Evolutionary conservation across 1,140 invertebrate species (phyloP), one percentile per base, ranked within the genome.

Genomic region (Zaprionus taronus): DNA sequence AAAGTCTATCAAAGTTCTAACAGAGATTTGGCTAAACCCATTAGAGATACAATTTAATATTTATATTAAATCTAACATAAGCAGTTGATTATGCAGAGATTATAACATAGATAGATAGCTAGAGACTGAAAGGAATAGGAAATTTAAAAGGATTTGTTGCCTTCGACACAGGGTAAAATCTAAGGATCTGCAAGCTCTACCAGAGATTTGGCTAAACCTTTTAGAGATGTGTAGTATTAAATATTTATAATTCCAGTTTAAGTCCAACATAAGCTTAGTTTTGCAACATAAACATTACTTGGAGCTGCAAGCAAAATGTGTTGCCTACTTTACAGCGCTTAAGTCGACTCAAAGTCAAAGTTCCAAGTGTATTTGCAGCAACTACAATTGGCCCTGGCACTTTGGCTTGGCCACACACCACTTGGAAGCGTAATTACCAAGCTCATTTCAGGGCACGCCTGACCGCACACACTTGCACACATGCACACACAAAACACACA

Each of bases 331-430:
- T 36, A 11, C 28, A 22, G 20, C 20, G 5, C 17, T 24, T n/a
- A 64, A 26, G 49, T 31, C 34, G 34, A 31, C 44, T 24, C 12
- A 56, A 47, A 47, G 20, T 56, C n/a, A 56, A 64, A 20, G 26
- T 44, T 49, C 17, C 22, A 58, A 57, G 55, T 51, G 63, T 53
- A 58, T 57, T 58, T 38, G 24, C 34, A 34, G 41, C 22, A 65
- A 58, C 11, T 51, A 51, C 41, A 66, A 72, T 58, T 49, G 63
- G 7, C 20, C 15, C n/a, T 47, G 28, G 31, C 41, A 41, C 22
- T 67, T 66, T 47, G 41, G 53, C 17, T 73, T 68, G 26, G 6
- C 68, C 53, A 60, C 14, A 51, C 36, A 41, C 14, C 26, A 53
- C 26, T 64, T 55, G 36, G 24, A 31, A 24, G 31, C 31, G 47